Evolutionary conservation across 2,888 invertebrate genomes (phyloP), one percentile per base, ranked within the genome.

Genomic region (Apodemia duryi): DNA sequence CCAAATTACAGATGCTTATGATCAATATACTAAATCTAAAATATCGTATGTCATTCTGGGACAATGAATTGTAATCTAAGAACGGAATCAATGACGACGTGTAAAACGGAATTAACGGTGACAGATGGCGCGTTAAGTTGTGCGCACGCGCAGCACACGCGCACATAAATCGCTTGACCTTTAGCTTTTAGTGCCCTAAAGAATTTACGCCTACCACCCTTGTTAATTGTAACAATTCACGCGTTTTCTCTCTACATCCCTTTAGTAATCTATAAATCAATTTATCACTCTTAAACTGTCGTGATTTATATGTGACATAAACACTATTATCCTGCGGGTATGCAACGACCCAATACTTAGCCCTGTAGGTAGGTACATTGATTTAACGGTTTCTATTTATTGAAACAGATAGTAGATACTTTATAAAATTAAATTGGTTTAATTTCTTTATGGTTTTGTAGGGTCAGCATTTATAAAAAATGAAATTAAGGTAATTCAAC

Each of bases 151-250:
- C 67, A 67, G 71, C 71, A 76, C 78, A 74, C 75, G 79, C 77
- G 79, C 74, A 77, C 81, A 82, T 86, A 84, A 86, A 86, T 86
- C 83, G 80, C 82, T 81, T 84, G 82, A 85, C 83, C 83, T 81
- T 73, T 77, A 75, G 73, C 77, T 80, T 76, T 77, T 73, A 69
- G 69, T 70, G 73, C 74, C 10, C 11, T 28, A 32, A 61, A 64
- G 61, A 46, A 51, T 32, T 61, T 35, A 52, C 51, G 72, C 72
- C 70, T 70, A 66, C 70, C 70, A 75, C 77, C 80, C 77, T 74
- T 75, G 75, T 79, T 70, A 74, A 75, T 74, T 74, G 75, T 74
- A 66, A 66, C 64, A 65, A 49, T 65, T 65, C 28, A 65, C 61
- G 51, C 64, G 43, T 60, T 69, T 64, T 64, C 57, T 63, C 72